These are phyloP conservation scores for Crioceris asparagi DNA, from an alignment of 2,888 invertebrate genomes.

Conservation along the genomic window DNA sequence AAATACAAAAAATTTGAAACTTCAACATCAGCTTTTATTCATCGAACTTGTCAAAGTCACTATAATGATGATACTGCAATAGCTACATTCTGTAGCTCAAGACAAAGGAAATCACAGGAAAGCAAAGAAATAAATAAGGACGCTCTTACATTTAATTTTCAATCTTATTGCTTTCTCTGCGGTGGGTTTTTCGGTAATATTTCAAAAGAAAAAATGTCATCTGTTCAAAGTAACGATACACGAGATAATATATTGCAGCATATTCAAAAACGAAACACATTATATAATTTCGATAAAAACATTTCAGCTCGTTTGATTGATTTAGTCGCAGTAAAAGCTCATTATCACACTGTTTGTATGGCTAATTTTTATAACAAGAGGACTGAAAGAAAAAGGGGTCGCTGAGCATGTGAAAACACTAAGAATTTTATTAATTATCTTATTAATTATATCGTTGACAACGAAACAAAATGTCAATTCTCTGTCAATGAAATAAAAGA, in stretches of 20 bases:
- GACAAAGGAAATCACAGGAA: conserved; percentile 12
- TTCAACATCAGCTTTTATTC: conserved; percentile 17
- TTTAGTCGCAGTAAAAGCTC: conserved; percentile 20
- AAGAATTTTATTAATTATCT: conserved; percentile 20
- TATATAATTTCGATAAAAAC: conserved; percentile 20
- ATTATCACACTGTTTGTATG: conserved; percentile 23
- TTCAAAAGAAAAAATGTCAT: conserved; percentile 13
- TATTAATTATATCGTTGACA: conserved; percentile 14
- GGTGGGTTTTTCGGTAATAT: conserved; percentile 17
- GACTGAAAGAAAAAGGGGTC: conserved; percentile 20
- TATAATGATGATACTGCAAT: conserved; percentile 17
- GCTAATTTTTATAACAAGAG: conserved; percentile 20
- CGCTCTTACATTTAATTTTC: conserved; percentile 18
- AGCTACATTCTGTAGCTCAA: conserved; percentile 14
- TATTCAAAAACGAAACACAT: conserved; percentile 18
- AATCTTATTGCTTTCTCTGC: conserved; percentile 18
- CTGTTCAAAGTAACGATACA: conserved; percentile 20
- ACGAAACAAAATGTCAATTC: conserved; percentile 1
- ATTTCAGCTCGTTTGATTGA: conserved; percentile 18
- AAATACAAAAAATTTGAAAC: conserved; percentile 18
- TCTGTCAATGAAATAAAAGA: conserved; percentile 4
- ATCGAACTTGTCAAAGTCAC: conserved; percentile 16
- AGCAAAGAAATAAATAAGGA: conserved; percentile 15
- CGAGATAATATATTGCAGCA: conserved; percentile 20
- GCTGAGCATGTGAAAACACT: conserved; percentile 21